Evolutionary conservation across 1,140 invertebrate species (phyloP).

Genomic region (Bombus difficillimus): DNA sequence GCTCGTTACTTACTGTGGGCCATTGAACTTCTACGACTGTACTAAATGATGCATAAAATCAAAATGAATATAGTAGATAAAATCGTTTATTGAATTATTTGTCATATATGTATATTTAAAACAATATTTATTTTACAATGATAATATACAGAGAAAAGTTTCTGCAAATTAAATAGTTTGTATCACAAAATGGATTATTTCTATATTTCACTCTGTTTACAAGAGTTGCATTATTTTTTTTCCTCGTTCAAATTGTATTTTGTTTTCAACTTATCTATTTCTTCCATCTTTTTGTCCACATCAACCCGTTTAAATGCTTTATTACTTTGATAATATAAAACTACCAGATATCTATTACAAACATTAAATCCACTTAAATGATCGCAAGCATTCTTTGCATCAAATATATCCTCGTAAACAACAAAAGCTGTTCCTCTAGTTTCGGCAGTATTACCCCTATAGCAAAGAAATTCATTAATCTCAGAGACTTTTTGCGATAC

Average conservation of each 20-base stretch:
- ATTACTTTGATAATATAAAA: constrained; percentile 97
- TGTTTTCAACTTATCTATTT: constrained; percentile 97
- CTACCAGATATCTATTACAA: constrained; percentile 98
- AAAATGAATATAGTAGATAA: neutral
- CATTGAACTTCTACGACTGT: neutral
- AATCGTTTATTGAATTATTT: neutral
- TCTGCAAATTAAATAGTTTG: neutral
- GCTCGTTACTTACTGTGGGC: neutral
- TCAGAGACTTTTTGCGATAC: neutral
- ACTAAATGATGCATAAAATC: neutral
- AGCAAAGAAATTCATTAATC: constrained; percentile 68
- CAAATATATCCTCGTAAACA: constrained; percentile 99
- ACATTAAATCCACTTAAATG: constrained; percentile 99
- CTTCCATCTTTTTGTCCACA: constrained; percentile 98
- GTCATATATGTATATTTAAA: neutral
- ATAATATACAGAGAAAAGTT: neutral
- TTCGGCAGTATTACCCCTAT: constrained; percentile 97
- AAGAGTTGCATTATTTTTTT: constrained; percentile 74
- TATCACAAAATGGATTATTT: neutral
- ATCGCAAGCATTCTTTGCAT: constrained; percentile 99
- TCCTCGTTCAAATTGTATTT: constrained; percentile 91
- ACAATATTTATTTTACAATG: neutral
- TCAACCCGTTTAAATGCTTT: constrained; percentile 98
- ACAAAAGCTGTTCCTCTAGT: constrained; percentile 99
- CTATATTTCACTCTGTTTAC: neutral